Percentiles rank a stretch among this genome's conserved stretches.
These are phyloP conservation scores for Allobates femoralis DNA, from an alignment of 2,797 vertebrate species.

Conservation along the genomic window DNA sequence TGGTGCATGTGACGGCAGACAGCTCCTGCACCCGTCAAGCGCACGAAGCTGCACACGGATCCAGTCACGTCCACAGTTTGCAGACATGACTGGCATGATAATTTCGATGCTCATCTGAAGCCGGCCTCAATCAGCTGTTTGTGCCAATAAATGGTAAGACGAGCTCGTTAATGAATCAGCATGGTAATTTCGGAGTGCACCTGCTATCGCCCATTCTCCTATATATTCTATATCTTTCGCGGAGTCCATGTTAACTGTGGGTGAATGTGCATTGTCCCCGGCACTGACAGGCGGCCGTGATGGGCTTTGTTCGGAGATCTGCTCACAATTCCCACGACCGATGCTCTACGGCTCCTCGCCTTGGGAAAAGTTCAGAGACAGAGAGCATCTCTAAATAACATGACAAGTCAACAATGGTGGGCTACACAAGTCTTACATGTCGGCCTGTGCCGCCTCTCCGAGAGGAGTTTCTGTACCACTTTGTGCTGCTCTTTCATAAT, in stretches of 20 bases:
- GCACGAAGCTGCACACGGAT: too few relatives aligned
- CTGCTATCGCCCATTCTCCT: neutral
- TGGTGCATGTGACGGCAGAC: too few relatives aligned
- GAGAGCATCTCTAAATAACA: slow-evolving; percentile 35
- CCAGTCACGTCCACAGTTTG: too few relatives aligned
- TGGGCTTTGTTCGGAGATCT: neutral
- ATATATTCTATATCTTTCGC: neutral
- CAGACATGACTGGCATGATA: too few relatives aligned
- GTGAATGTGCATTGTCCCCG: neutral
- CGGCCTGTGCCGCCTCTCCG: neutral
- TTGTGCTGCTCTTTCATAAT: slow-evolving; percentile 19
- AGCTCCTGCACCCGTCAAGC: too few relatives aligned
- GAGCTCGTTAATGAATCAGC: neutral
- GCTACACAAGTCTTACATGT: neutral
- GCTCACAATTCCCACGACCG: neutral
- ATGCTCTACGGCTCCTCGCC: neutral
- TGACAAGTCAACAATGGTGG: slow-evolving; percentile 32
- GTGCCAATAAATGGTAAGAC: neutral
- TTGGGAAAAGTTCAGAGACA: slow-evolving; percentile 30
- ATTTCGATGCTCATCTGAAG: neutral
- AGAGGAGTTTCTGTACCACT: slow-evolving; percentile 14
- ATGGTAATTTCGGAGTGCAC: neutral
- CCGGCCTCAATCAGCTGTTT: neutral
- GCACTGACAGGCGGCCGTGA: neutral
- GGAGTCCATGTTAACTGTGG: neutral